Percentiles rank a stretch among this genome's conserved stretches.
These are phyloP conservation scores for Petrolisthes cinctipes DNA, from an alignment of 2,888 invertebrate genomes.

Conservation along the genomic window DNA sequence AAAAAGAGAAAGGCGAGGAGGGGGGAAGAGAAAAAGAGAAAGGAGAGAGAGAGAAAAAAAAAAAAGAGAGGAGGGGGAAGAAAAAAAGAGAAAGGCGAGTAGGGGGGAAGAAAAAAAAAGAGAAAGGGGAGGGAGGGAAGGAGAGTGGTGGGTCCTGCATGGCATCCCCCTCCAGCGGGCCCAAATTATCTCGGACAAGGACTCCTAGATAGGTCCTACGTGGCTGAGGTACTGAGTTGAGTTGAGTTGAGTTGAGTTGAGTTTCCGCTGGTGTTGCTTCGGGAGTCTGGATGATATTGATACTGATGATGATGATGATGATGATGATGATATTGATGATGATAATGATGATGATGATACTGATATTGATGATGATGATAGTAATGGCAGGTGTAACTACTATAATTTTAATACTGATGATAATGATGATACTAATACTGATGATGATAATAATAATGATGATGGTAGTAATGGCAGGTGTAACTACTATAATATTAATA, in stretches of 20 bases:
- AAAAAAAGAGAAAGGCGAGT: neutral
- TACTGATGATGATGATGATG: neutral
- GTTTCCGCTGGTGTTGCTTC: neutral
- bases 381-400: too few relatives aligned
- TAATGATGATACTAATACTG: too few relatives aligned
- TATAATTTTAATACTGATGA: too few relatives aligned
- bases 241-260: neutral
- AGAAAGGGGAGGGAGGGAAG: neutral
- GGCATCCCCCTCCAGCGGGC: neutral
- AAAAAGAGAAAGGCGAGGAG: neutral
- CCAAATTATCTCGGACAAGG: slow-evolving; percentile 4
- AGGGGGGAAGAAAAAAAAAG: neutral
- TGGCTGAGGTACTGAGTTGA: neutral
- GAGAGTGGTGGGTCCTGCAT: neutral
- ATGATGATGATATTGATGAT: neutral
- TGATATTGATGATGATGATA: neutral
- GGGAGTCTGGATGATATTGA: neutral
- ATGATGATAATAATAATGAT: too few relatives aligned
- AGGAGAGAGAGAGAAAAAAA: neutral
- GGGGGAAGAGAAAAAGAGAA: neutral
- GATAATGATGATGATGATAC: neutral
- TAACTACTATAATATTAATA: too few relatives aligned
- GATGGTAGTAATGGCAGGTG: too few relatives aligned
- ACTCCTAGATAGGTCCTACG: neutral
- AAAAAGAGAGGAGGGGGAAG: neutral